Evolutionary conservation across 2,797 vertebrate genomes (phyloP), one percentile per base, ranked within the genome.

Genomic region (Mormyrops boulengeri): DNA sequence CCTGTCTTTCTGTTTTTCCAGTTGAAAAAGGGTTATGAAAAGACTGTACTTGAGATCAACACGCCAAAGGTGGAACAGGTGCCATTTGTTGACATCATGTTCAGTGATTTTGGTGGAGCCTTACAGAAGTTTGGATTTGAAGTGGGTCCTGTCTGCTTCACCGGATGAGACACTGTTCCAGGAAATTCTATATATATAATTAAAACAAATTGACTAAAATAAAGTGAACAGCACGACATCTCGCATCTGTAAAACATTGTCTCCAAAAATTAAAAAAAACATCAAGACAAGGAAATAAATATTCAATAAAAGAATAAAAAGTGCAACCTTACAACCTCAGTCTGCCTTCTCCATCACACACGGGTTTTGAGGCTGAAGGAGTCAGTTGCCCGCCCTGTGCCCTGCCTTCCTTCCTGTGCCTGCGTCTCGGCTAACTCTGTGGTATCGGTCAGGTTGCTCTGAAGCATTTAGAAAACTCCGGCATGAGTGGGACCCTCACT

Each of bases 71-170:
- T 99, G 93, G 98, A 99, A 92, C 99, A 99, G 92, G 96, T 99
- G 22, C 99, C 99, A 55, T 96, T 99, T 52, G 97, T 99, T 84
- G 99, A 99, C 96, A 96, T 99, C 95, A 99, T 99, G 98, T 99
- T 99, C 97, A 99, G 97, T 92, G 99, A 99, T 93, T 99, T 99
- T 11, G 98, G 98, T 38, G 97, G 98, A 89, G 93, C 97, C 0
- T 95, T 97, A 62, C 99, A 99, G 97, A 99, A 99, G 96, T 99
- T 99, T 80, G 99, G 98, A 93, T 99, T 99, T 50, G 98, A 99
- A 97, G 97, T 99, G 95, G 99, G 99, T 94, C 98, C 98, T 1
- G 99, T 98, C 94, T 99, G 99, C 96, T 99, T 99, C 96, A 93
- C 98, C 94, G 99, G 99, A 96, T 99, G 96, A 98, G 95, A 96